These are phyloP conservation scores for Enteromius mattozi DNA, from an alignment of 2,797 vertebrate species.

Conservation along the genomic window DNA sequence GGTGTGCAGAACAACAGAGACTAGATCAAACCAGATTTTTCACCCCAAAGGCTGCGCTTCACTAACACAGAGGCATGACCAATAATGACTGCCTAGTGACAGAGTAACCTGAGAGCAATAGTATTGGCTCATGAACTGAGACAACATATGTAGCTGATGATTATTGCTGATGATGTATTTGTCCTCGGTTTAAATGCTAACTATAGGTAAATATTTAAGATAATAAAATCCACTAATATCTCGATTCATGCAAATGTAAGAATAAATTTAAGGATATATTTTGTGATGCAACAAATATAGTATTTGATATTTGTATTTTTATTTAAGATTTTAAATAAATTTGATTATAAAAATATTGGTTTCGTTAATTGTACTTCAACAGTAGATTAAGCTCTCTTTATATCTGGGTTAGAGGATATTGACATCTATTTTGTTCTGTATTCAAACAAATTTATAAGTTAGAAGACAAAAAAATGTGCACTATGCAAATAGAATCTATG, in stretches of 20 bases:
- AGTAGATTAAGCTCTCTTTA: not conserved
- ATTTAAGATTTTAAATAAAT: not conserved
- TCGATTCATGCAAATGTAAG: not conserved
- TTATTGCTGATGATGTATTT: constrained; percentile 16
- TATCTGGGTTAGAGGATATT: not conserved
- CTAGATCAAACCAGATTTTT: constrained; percentile 41
- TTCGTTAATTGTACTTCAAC: not conserved
- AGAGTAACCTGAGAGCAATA: constrained; percentile 21
- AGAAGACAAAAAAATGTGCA: not conserved
- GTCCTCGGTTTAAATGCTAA: not conserved
- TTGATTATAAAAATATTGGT: not conserved
- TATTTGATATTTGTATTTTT: not conserved
- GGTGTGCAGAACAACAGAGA: constrained; percentile 1
- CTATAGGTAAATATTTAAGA: not conserved
- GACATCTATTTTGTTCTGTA: not conserved
- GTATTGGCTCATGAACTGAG: constrained; percentile 10
- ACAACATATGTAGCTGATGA: not conserved
- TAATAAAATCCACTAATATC: not conserved
- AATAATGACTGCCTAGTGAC: constrained; percentile 35
- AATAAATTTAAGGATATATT: not conserved
- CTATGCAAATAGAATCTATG: not conserved
- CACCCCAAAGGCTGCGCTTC: constrained; percentile 19
- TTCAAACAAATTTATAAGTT: not conserved
- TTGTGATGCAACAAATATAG: not conserved
- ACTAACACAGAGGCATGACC: constrained; percentile 17